Percentiles rank a stretch among this genome's conserved stretches.
Evolutionary conservation across 2,888 invertebrate genomes (phyloP).

Genomic region (Tridacna crocea): DNA sequence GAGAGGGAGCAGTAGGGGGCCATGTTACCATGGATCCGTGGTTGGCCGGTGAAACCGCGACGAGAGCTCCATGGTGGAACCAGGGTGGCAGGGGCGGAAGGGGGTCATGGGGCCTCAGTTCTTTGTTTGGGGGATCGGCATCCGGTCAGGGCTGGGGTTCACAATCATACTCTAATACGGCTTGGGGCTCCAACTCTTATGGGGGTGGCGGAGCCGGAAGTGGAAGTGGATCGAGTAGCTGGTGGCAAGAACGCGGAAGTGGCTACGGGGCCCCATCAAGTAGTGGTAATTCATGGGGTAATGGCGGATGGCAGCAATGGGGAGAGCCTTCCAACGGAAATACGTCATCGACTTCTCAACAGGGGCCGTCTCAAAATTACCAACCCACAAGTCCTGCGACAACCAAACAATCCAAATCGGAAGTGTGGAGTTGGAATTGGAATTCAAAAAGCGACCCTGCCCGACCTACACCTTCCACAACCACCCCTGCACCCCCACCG

Average conservation of each 20-base stretch:
- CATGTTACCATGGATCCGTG: conserved; percentile 57
- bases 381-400: conserved; percentile 23
- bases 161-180: background rate
- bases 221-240: background rate
- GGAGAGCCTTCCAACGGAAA: background rate
- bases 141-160: conserved; percentile 3
- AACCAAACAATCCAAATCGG: background rate
- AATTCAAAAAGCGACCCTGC: background rate
- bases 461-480: background rate
- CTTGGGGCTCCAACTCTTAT: background rate
- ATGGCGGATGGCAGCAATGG: background rate
- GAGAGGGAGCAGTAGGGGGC: conserved; percentile 37
- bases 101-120: background rate
- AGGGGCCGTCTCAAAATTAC: background rate
- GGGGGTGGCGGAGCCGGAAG: background rate
- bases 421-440: conserved; percentile 28
- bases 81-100: conserved; percentile 2
- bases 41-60: conserved; percentile 40
- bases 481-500: background rate
- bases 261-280: conserved; percentile 31
- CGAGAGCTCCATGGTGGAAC: conserved; percentile 44
- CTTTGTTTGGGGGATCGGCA: background rate
- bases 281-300: conserved; percentile 17
- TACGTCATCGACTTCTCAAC: background rate
- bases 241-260: conserved; percentile 43